A percentile compares a stretch with the other conserved stretches of the same genome.
Evolutionary conservation across 2,797 vertebrate species (phyloP).

Genomic region (Linurgus olivaceus): DNA sequence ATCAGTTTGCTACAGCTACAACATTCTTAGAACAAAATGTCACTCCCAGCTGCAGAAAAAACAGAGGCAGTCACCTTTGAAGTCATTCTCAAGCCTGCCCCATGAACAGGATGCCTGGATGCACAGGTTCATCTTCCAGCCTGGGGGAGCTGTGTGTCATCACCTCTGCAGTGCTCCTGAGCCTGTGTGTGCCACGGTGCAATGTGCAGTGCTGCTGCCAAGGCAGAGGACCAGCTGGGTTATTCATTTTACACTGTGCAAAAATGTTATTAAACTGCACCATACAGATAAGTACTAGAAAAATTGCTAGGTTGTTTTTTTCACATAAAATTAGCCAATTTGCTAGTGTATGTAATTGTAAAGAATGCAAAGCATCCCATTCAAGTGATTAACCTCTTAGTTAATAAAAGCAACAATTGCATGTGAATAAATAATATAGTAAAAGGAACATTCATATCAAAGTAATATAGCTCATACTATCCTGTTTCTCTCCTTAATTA

Average conservation of each 20-base stretch:
- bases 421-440: slow-evolving; percentile 78
- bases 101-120: background rate
- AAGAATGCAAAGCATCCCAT: slow-evolving; percentile 73
- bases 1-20: background rate
- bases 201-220: slow-evolving; percentile 17
- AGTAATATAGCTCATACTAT: slow-evolving; percentile 67
- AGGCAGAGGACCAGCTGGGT: slow-evolving; percentile 14
- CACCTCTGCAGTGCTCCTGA: slow-evolving; percentile 15
- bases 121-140: background rate
- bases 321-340: slow-evolving; percentile 78
- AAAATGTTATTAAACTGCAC: slow-evolving; percentile 75
- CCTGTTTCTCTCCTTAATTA: slow-evolving; percentile 73
- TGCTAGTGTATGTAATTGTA: slow-evolving; percentile 73
- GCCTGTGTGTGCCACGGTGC: background rate
- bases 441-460: slow-evolving; percentile 73
- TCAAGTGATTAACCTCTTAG: slow-evolving; percentile 82
- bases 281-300: slow-evolving; percentile 75
- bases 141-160: background rate
- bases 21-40: background rate
- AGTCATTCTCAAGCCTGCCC: background rate
- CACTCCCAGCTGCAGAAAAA: background rate
- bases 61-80: background rate
- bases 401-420: slow-evolving; percentile 79
- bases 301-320: slow-evolving; percentile 73
- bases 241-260: slow-evolving; percentile 69